A percentile compares a stretch with the other conserved stretches of the same genome.
phyloP scores from a whole-genome alignment of 2,797 vertebrate genomes.

The Karalla daura region DNA sequence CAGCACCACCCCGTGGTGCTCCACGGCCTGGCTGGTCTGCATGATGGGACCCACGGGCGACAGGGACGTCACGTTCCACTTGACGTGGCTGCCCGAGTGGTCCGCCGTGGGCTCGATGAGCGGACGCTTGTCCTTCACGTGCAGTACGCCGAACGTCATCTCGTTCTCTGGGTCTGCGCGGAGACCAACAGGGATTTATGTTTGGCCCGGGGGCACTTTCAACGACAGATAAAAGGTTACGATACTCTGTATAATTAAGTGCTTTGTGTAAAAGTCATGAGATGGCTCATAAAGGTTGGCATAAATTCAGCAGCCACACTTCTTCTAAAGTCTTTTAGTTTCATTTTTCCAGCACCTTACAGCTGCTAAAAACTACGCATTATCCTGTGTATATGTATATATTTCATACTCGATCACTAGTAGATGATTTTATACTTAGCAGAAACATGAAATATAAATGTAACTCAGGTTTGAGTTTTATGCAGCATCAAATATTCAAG shows the following conservation, averaged over 20 bases:
- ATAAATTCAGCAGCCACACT: background rate
- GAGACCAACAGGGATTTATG: background rate
- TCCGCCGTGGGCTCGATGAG: conserved; percentile 84
- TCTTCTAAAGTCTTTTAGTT: too few relatives aligned
- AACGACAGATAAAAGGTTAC: conserved; percentile 5
- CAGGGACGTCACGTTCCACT: conserved; percentile 88
- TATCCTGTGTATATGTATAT: too few relatives aligned
- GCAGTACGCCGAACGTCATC: conserved; percentile 87
- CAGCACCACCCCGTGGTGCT: conserved; percentile 88
- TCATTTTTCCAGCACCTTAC: too few relatives aligned
- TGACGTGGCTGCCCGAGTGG: conserved; percentile 87
- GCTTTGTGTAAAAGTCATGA: background rate
- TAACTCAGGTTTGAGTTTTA: too few relatives aligned
- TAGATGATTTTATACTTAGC: too few relatives aligned
- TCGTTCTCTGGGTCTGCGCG: conserved; percentile 75
- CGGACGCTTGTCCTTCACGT: conserved; percentile 79
- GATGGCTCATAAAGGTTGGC: background rate
- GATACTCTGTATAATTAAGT: background rate
- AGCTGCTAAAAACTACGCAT: too few relatives aligned
- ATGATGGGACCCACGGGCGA: conserved; percentile 90
- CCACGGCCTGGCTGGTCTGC: conserved; percentile 72
- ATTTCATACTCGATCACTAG: too few relatives aligned
- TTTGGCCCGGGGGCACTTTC: background rate
- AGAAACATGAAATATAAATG: too few relatives aligned
- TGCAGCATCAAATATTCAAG: too few relatives aligned